These are phyloP conservation scores for Drosophila prostipennis DNA, from an alignment of 2,888 invertebrate genomes.

Conservation along the genomic window DNA sequence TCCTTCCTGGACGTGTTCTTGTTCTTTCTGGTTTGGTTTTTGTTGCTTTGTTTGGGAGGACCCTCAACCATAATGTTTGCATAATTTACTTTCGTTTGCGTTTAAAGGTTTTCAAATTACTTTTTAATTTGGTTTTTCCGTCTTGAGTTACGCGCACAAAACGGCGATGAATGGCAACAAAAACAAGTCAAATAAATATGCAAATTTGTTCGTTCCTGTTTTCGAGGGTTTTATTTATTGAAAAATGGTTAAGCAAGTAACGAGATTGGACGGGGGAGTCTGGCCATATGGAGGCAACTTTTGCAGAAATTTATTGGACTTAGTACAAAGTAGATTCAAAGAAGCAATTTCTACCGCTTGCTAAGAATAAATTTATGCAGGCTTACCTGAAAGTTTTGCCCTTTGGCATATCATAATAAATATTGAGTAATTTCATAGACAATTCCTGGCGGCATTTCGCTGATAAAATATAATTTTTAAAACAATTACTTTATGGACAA, in stretches of 20 bases:
- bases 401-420: too few relatives aligned
- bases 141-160: constrained; percentile 65
- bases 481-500: constrained; percentile 18
- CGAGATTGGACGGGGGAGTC: not conserved
- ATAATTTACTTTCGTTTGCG: constrained; percentile 75
- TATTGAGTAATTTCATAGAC: too few relatives aligned
- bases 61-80: constrained; percentile 72
- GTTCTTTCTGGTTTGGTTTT: constrained; percentile 23
- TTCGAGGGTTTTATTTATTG: constrained; percentile 59
- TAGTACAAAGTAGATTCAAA: constrained; percentile 13
- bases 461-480: not conserved
- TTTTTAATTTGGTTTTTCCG: constrained; percentile 78
- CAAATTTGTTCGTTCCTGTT: constrained; percentile 56
- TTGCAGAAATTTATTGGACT: constrained; percentile 29
- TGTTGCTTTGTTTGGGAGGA: constrained; percentile 40
- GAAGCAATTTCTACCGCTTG: constrained; percentile 22
- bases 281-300: constrained; percentile 37
- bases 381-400: not conserved
- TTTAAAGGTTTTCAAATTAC: constrained; percentile 79
- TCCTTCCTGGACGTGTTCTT: constrained; percentile 32
- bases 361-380: constrained; percentile 5
- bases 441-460: too few relatives aligned
- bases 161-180: constrained; percentile 45
- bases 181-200: constrained; percentile 72
- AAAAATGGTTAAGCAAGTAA: constrained; percentile 60